Conservation (phyloP, 2,797 vertebrate species). For the Ambastaia sidthimunki region DNA sequence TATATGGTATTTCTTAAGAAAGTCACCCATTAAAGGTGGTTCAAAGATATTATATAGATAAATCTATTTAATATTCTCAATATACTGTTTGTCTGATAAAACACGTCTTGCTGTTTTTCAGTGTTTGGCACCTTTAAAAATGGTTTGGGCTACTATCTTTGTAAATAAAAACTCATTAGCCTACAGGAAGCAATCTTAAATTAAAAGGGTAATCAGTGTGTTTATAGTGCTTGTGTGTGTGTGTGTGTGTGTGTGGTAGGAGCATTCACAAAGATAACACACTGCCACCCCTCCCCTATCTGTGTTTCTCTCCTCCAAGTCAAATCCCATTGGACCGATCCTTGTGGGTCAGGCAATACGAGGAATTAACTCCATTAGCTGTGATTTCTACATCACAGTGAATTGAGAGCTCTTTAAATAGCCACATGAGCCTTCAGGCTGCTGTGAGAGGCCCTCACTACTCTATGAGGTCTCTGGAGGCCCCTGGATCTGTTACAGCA, state of each 20-base stretch:
- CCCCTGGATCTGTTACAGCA: slow-evolving; percentile 35
- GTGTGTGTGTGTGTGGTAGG: slow-evolving; percentile 13
- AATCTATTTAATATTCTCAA: too few relatives aligned
- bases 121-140: not conserved
- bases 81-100: too few relatives aligned
- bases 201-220: not conserved
- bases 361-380: slow-evolving; percentile 59
- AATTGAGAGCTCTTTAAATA: slow-evolving; percentile 47
- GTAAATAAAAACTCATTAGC: slow-evolving; percentile 3
- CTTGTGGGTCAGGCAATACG: slow-evolving; percentile 36
- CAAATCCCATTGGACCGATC: slow-evolving; percentile 19
- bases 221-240: not conserved
- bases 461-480: slow-evolving; percentile 30
- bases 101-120: not conserved
- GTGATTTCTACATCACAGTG: slow-evolving; percentile 50
- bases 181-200: not conserved
- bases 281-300: not conserved
- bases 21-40: too few relatives aligned
- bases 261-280: not conserved
- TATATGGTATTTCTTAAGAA: not conserved
- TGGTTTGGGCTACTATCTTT: not conserved
- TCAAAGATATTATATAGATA: too few relatives aligned
- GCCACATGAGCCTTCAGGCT: slow-evolving; percentile 21
- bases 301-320: not conserved
- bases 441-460: slow-evolving; percentile 28